A percentile compares a stretch with the other conserved stretches of the same genome.
Conservation (phyloP, 2,797 vertebrate species). For the Sebastes oblongus region DNA sequence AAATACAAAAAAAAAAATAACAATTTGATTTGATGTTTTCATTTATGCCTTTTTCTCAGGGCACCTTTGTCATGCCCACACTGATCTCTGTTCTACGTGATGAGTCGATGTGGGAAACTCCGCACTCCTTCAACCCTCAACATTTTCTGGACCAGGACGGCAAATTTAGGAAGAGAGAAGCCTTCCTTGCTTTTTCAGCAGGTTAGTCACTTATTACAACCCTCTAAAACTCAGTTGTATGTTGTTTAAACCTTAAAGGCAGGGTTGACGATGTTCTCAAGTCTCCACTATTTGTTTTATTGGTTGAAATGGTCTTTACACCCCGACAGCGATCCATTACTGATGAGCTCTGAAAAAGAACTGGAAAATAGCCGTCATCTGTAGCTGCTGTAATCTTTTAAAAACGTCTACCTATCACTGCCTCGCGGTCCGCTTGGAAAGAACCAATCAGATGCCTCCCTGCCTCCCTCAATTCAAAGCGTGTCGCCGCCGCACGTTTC, state of each 20-base stretch:
- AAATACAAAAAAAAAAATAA: not conserved
- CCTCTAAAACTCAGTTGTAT: not conserved
- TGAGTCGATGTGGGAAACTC: slow-evolving; percentile 66
- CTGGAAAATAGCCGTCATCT: too few relatives aligned
- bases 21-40: not conserved
- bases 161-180: slow-evolving; percentile 75
- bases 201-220: slow-evolving; percentile 63
- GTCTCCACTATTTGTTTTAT: too few relatives aligned
- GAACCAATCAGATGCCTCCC: too few relatives aligned
- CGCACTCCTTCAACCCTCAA: slow-evolving; percentile 67
- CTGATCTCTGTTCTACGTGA: slow-evolving; percentile 61
- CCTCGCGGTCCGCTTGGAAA: too few relatives aligned
- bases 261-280: too few relatives aligned
- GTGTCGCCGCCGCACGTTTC: rapidly evolving
- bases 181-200: slow-evolving; percentile 81
- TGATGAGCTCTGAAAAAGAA: too few relatives aligned
- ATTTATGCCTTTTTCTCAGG: slow-evolving; percentile 27
- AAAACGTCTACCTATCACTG: too few relatives aligned
- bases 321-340: too few relatives aligned
- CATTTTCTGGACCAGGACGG: slow-evolving; percentile 69
- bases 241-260: not conserved
- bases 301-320: too few relatives aligned
- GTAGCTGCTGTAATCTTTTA: too few relatives aligned
- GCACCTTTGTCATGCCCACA: slow-evolving; percentile 41
- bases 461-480: too few relatives aligned